Conservation (phyloP, 2,888 invertebrate genomes). For the Aradus depressus region DNA sequence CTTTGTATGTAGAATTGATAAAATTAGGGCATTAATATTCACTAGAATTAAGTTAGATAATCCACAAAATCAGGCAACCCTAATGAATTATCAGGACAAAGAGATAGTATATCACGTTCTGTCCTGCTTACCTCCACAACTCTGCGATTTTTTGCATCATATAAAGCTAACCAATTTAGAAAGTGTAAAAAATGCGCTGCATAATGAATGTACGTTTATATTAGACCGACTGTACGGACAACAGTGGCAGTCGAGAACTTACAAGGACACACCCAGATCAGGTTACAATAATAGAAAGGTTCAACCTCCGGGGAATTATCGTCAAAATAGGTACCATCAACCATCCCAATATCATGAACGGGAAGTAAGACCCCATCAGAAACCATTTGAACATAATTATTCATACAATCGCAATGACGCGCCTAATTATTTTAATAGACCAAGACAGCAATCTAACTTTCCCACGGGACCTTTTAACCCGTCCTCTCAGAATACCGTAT, state of each 20-base stretch:
- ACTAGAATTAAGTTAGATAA: background rate
- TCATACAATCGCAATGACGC: background rate
- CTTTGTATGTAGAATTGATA: background rate
- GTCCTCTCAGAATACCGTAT: background rate
- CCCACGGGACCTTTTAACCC: background rate
- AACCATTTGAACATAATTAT: too few relatives aligned
- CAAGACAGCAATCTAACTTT: too few relatives aligned
- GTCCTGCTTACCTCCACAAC: background rate
- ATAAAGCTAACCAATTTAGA: background rate
- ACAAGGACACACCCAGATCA: too few relatives aligned
- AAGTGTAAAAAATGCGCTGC: background rate
- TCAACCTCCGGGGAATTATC: too few relatives aligned
- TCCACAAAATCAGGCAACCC: background rate
- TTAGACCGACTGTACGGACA: background rate
- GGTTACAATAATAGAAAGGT: too few relatives aligned
- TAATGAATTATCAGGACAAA: background rate
- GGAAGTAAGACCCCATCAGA: too few relatives aligned
- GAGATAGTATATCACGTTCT: background rate
- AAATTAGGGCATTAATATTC: background rate
- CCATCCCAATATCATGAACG: too few relatives aligned
- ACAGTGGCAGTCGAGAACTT: background rate
- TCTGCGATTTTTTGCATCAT: conserved; percentile 3
- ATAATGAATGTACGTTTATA: background rate
- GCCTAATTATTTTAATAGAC: too few relatives aligned
- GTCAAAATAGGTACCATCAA: too few relatives aligned